Base-by-base conservation (phyloP, 2,888 invertebrate genomes). In the Epinotia nisella region DNA sequence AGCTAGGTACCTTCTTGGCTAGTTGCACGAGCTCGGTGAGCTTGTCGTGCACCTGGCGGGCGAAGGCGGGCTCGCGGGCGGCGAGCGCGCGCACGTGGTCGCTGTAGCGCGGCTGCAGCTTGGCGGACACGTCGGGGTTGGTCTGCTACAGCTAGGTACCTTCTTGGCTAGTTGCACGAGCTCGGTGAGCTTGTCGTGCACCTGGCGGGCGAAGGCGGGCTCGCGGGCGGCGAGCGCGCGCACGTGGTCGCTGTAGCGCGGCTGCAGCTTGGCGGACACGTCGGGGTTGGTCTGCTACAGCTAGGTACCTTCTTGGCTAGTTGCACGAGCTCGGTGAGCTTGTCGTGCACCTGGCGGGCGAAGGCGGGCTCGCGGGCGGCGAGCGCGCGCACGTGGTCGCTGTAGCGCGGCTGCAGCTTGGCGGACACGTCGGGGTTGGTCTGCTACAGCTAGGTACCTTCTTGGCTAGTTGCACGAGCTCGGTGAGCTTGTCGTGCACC, bases 401-500 rank as follows among this genome's bases (percentile, higher is more conserved):
- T 96, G 92, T 98, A 99, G 76, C 96, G 95, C 39, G 98, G 98
- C 78, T 96, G 96, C 67, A 97, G 90, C 87, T 97, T 13, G 41
- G 35, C 10, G 17, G 17, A 39, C 17, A 24, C 15, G 41, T 41
- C 41, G 13, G 41, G 13, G 41, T 13, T 11, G 13, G 13, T 7
- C 7, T 15, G 35, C 17, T 41, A 15, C 3, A 15, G 5, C n/a
- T 17, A 9, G n/a, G 9, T 19, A 66, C 66, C 66, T 66, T 96
- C 90, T 98, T 98, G 3, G 98, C 97, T 74, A 96, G 92, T 81
- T 98, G 96, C 19, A 99, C 98, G 59, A 99, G 94, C 77, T 97
- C 97, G 0, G 96, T 95, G 29, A 99, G 94, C 74, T 96, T 96
- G 76, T 98, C 97, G 88, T 99, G 98, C 21, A 98, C 95, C 85